phyloP scores from a whole-genome alignment of 2,888 invertebrate genomes.

The Ceraclea dissimilis region DNA sequence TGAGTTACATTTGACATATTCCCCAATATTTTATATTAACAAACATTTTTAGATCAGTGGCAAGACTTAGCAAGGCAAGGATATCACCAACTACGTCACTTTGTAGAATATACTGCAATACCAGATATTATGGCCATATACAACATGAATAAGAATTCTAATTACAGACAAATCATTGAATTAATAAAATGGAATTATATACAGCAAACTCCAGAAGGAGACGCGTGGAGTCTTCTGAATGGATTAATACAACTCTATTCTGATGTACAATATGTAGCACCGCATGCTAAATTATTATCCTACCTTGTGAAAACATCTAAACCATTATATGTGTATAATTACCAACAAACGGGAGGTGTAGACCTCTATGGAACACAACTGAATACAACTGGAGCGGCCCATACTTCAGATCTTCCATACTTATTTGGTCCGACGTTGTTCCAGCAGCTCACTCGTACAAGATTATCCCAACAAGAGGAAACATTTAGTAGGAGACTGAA shows the following conservation, averaged over 20 bases:
- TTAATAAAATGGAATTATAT: slow-evolving; percentile 53
- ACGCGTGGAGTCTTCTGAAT: slow-evolving; percentile 38
- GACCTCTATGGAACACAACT: slow-evolving; percentile 39
- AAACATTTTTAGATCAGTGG: slow-evolving; percentile 46
- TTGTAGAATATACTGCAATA: slow-evolving; percentile 50
- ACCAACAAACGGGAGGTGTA: slow-evolving; percentile 43
- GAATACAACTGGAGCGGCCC: slow-evolving; percentile 55
- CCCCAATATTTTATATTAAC: slow-evolving; percentile 2
- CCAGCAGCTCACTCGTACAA: slow-evolving; percentile 57
- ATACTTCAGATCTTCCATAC: slow-evolving; percentile 59
- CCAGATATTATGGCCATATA: slow-evolving; percentile 48
- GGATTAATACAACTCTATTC: slow-evolving; percentile 49
- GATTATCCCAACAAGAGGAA: slow-evolving; percentile 53
- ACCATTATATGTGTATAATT: slow-evolving; percentile 50
- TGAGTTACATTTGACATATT: too few relatives aligned
- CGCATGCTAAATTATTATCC: slow-evolving; percentile 48
- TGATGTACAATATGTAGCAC: slow-evolving; percentile 49
- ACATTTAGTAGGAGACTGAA: slow-evolving; percentile 46
- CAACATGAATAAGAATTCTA: slow-evolving; percentile 24
- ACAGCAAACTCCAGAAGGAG: slow-evolving; percentile 34
- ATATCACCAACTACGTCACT: slow-evolving; percentile 46
- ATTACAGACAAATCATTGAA: slow-evolving; percentile 31
- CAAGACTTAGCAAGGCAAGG: slow-evolving; percentile 51
- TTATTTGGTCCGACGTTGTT: slow-evolving; percentile 59
- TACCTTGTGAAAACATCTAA: slow-evolving; percentile 37